Base-by-base conservation (phyloP, 92 coral and sea anemone species). In the Nematostella vectensis region DNA sequence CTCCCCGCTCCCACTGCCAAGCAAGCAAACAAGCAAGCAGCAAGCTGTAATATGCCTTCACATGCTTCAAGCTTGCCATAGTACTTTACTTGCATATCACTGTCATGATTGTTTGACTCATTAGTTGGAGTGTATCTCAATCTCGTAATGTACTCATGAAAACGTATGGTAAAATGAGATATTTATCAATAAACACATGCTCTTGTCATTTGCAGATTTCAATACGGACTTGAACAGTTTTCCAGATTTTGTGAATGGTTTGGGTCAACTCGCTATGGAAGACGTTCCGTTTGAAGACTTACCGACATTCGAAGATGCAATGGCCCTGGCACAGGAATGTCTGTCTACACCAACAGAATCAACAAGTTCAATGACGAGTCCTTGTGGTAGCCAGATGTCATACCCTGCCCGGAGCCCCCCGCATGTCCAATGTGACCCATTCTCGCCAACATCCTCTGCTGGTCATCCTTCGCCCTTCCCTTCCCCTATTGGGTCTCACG, bases 301-400 rank as follows among this genome's bases (percentile, higher is more conserved):
- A 23, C 95, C 95, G 25, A 85, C 95, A 1, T 72, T 81, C 10
- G 95, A 85, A 37, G 95, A 85, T 55, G 87, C 95, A 9, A 58
- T 81, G 52, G 72, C 67, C 11, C 76, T 85, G 8, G 83, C 78
- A 19, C 69, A 72, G 27, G 87, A 80, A 17, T 78, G 77, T 21
- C 67, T 85, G 19, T 65, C 94, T 8, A 68, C 53, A 36, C 59
- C 70, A 3, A 75, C 74, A 27, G 83, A 80, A 9, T 63, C 64
- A 3, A 48, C 71, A 1, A 30, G 59, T 8, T 71, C 83, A 1
- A 40, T 80, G 24, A 56, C 79, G 52, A 85, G 95, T 27, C 95
- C 84, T 9, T 78, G 73, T 20, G 88, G 88, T 11, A 80, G 87
- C 53, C 79, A 69, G 13, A 33, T 52, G 3, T 67, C 81, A 0